Evolutionary conservation across 2,797 vertebrate species (phyloP).

Genomic region (Urosaurus nigricauda): DNA sequence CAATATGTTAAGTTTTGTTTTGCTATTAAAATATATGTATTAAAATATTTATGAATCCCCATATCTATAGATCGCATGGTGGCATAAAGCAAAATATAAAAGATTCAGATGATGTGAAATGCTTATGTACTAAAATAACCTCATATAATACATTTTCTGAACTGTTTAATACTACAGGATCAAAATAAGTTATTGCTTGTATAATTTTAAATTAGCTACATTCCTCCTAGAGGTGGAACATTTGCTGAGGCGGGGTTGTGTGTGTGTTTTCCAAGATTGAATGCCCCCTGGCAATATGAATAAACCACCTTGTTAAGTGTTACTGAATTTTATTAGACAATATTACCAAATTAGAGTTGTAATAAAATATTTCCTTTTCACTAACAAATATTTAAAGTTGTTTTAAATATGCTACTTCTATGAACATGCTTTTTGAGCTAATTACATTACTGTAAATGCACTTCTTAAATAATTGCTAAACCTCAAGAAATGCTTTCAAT

Average conservation of each 20-base stretch:
- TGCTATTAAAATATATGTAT: too few relatives aligned
- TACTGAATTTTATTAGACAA: conserved; percentile 55
- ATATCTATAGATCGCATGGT: too few relatives aligned
- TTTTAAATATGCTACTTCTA: conserved; percentile 75
- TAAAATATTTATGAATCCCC: too few relatives aligned
- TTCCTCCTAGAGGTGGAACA: neutral
- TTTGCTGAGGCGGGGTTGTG: neutral
- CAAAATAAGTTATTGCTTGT: neutral
- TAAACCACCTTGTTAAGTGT: conserved; percentile 42
- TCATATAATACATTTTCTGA: neutral
- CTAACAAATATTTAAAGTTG: conserved; percentile 75
- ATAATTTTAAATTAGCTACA: neutral
- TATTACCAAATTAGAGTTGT: conserved; percentile 51
- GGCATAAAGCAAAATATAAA: neutral
- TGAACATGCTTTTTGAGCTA: conserved; percentile 74
- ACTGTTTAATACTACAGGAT: neutral
- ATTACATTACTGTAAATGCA: conserved; percentile 79
- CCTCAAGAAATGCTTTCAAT: conserved; percentile 81
- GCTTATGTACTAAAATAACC: neutral
- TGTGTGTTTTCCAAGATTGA: neutral
- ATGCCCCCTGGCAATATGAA: conserved; percentile 47
- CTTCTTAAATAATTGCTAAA: conserved; percentile 84
- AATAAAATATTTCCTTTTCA: conserved; percentile 71
- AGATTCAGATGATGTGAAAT: neutral
- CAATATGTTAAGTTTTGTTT: neutral